Conservation (phyloP, 2,888 invertebrate genomes). For the Aporophyla nigra region DNA sequence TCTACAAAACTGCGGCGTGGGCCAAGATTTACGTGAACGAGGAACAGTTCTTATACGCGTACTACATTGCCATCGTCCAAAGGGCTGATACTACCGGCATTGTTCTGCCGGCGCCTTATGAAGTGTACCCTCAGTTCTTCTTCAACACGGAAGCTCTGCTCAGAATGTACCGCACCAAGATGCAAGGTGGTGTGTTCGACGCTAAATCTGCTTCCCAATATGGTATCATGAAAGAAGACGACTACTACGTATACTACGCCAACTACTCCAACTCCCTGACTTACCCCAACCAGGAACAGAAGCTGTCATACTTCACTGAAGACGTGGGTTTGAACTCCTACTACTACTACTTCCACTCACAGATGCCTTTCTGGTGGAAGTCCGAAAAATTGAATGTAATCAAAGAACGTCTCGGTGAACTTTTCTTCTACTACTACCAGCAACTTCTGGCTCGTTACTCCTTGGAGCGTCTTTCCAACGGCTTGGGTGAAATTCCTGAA, state of each 20-base stretch:
- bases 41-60: conserved; percentile 91
- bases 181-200: conserved; percentile 78
- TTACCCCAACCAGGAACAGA: conserved; percentile 91
- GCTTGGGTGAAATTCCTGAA: conserved; percentile 91
- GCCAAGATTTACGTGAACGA: conserved; percentile 91
- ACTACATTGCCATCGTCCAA: conserved; percentile 91
- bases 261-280: conserved; percentile 91
- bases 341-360: conserved; percentile 92
- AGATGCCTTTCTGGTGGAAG: conserved; percentile 92
- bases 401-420: conserved; percentile 92
- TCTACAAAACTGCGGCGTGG: conserved; percentile 91
- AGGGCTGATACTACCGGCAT: conserved; percentile 91
- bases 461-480: conserved; percentile 92
- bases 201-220: conserved; percentile 78
- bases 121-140: conserved; percentile 92
- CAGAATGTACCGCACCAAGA: conserved; percentile 84
- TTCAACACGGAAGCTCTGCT: conserved; percentile 90
- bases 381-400: conserved; percentile 84
- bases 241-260: conserved; percentile 87
- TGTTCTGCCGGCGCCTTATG: conserved; percentile 92
- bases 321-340: conserved; percentile 93
- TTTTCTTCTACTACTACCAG: conserved; percentile 92
- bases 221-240: conserved; percentile 83
- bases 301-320: conserved; percentile 93
- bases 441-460: conserved; percentile 93